Conservation (phyloP, 2,113 vertebrate genomes). For the Marmota monax region DNA sequence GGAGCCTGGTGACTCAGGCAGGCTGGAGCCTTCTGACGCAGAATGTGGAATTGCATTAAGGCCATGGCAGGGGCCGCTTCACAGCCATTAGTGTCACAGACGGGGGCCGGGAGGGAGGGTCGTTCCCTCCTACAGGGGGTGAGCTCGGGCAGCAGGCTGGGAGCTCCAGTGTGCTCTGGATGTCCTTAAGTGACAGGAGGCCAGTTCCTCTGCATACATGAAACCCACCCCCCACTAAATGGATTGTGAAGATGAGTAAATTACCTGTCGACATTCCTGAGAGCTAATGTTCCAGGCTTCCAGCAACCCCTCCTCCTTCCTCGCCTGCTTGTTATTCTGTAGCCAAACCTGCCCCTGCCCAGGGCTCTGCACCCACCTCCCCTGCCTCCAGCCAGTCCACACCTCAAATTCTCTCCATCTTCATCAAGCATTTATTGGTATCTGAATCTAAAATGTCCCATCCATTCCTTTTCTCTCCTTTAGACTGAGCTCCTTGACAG, state of each 20-base stretch:
- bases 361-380: neutral
- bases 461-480: neutral
- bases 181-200: neutral
- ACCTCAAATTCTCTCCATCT: too few relatives aligned
- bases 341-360: neutral
- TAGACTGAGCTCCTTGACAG: neutral
- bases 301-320: neutral
- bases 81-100: neutral
- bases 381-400: neutral
- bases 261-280: neutral
- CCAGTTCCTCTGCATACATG: neutral
- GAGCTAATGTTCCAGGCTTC: neutral
- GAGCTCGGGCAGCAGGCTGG: neutral
- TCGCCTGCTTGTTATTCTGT: fast-evolving
- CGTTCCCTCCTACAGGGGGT: neutral
- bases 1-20: neutral
- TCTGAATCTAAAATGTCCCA: neutral
- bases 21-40: neutral
- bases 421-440: fast-evolving
- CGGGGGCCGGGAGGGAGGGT: neutral
- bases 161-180: fast-evolving
- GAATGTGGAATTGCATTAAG: neutral
- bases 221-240: neutral
- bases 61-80: neutral
- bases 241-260: neutral